Base-by-base conservation (phyloP, 2,797 vertebrate genomes). In the Agapornis canus region DNA sequence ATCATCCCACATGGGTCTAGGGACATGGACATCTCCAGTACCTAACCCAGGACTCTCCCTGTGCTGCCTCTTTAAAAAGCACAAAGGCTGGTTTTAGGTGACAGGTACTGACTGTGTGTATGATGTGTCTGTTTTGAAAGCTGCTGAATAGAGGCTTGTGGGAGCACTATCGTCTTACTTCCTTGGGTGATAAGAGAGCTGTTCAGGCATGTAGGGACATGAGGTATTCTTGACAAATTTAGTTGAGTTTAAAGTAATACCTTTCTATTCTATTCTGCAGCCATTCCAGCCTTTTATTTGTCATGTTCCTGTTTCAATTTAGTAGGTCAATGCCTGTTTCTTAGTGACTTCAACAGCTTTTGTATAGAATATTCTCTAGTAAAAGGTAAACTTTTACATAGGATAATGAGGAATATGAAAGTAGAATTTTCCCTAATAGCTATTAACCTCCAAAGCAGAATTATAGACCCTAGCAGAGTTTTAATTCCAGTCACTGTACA, bases 31-130 rank as follows among this genome's bases (percentile, higher is more conserved):
- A 3, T 60, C 59, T 45, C 8, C 21, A 1, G 59, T 6, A 11
- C 47, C 37, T 29, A 3, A 7, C 2, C 21, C 0, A 7, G 52
- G 23, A 9, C 39, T 31, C 35, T 15, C 31, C 32, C 57, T 11
- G 5, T 0, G 0, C 49, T 40, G 47, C 47, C 43, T 15, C 47
- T 43, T 10, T 13, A 22, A 16, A 2, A 3, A 42, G 45, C 6
- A 5, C 27, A 4, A 3, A 20, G 42, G 40, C 49, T 83, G 32
- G 6, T 11, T 57, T 6, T 3, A 14, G 20, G 42, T 79, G 65
- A 8, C 8, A 0, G 29, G 18, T n/a, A 7, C 1, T 8, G 29
- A 2, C 12, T 0, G 2, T 23, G 31, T 0, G 0, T 13, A 29
- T 0, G 1, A 1, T 4, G 6, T 0, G 1, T 31, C 5, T 6